These are phyloP conservation scores for Oenanthe melanoleuca DNA, from an alignment of 2,113 vertebrate species.

Conservation along the genomic window DNA sequence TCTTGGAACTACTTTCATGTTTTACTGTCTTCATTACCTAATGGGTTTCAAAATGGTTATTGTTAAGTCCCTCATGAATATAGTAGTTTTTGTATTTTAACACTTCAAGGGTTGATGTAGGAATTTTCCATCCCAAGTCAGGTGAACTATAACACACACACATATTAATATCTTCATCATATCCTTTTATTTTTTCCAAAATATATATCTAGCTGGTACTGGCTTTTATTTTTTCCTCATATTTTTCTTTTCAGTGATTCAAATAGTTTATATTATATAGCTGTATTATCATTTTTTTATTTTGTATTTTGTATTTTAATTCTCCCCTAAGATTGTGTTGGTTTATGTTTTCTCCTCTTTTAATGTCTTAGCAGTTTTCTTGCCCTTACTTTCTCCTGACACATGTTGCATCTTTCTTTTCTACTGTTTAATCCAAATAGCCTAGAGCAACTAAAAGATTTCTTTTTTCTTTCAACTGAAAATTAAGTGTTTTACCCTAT, in stretches of 20 bases:
- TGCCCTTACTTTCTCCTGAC: background rate
- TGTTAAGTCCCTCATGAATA: constrained; percentile 48
- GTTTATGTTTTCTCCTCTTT: background rate
- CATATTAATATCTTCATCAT: background rate
- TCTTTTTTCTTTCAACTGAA: background rate
- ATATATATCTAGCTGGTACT: background rate
- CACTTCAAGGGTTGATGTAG: background rate
- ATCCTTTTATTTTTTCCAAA: background rate
- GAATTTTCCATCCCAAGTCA: background rate
- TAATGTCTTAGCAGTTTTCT: background rate
- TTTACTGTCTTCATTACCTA: constrained; percentile 64
- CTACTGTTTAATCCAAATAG: background rate
- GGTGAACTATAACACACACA: background rate
- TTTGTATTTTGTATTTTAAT: background rate
- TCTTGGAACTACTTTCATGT: constrained; percentile 47
- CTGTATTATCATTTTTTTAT: background rate
- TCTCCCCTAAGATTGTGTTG: background rate
- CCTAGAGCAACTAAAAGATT: background rate
- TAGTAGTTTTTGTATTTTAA: constrained; percentile 7
- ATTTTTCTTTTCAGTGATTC: background rate
- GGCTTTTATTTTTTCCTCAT: background rate
- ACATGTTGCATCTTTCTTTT: background rate
- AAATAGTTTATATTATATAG: background rate
- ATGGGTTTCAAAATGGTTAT: constrained; percentile 53
- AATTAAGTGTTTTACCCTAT: background rate